Base-by-base conservation (phyloP, 2,797 vertebrate genomes). In the Eurystomus glaucurus region DNA sequence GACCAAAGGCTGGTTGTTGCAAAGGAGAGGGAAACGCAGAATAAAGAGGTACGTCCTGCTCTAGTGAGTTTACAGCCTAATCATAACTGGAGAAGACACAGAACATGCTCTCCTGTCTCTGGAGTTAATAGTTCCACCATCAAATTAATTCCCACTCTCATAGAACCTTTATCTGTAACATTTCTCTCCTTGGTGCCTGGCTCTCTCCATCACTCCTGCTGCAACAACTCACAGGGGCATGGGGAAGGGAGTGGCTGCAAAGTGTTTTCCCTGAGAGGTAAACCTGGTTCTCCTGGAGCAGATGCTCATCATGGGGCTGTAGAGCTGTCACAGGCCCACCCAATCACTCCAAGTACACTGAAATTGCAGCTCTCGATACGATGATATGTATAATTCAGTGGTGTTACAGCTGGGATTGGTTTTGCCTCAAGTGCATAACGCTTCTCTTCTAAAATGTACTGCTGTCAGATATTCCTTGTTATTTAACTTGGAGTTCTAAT, bases 11-110 rank as follows among this genome's bases (percentile, higher is more conserved):
- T 88, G 66, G 8, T 55, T 82, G n/a, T 74, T 89, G 43, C 43
- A 39, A 45, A 74, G 51, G 54, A 70, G 20, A 62, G 29, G 37
- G 51, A 81, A 95, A 77, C 35, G 39, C 55, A 58, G 66, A 65
- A 89, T 87, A 33, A 85, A 77, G 70, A 91, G 62, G 39, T 94
- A 75, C 26, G 28, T 66, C 51, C 66, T 3, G 16, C 89, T 95
- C 45, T 84, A 64, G n/a, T 91, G 94, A 94, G 41, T 97, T 97
- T 95, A 83, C 78, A 88, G 64, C 31, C 25, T 91, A 41, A 64
- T 88, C 0, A 0, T 91, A 89, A 84, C 0, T 0, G 54, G 39
- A 78, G 26, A 92, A 82, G 84, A 87, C 86, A 85, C 41, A 88
- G 75, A 95, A 90, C 61, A 61, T 57, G 79, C 85, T 94, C 72